A percentile compares a stretch with the other conserved stretches of the same genome.
Evolutionary conservation across 2,797 vertebrate genomes (phyloP).

Genomic region (Enteromius treurensis): DNA sequence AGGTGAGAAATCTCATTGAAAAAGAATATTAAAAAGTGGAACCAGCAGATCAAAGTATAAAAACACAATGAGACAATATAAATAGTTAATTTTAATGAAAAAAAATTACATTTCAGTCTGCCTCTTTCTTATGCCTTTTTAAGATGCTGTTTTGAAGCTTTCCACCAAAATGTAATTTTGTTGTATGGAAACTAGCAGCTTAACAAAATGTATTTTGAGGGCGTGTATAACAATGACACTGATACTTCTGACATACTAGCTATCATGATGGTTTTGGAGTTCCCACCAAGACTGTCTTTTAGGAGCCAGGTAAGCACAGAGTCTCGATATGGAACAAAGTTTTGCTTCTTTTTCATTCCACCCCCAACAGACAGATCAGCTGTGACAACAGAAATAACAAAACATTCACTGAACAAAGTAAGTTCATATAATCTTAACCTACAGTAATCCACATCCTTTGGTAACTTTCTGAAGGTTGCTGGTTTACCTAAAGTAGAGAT

Average conservation of each 20-base stretch:
- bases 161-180: not conserved
- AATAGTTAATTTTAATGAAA: not conserved
- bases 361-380: conserved; percentile 92
- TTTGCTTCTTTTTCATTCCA: conserved; percentile 89
- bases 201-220: not conserved
- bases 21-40: not conserved
- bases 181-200: not conserved
- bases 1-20: not conserved
- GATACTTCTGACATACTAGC: conserved; percentile 84
- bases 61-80: not conserved
- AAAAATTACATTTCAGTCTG: not conserved
- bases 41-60: not conserved
- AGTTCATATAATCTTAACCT: not conserved
- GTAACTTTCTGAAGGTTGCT: not conserved
- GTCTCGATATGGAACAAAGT: conserved; percentile 97
- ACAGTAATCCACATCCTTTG: not conserved
- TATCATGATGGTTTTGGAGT: conserved; percentile 99
- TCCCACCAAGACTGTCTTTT: conserved; percentile 96
- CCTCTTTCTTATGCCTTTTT: not conserved
- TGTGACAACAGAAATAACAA: conserved; percentile 61
- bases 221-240: not conserved
- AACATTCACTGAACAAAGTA: not conserved
- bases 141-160: not conserved
- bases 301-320: conserved; percentile 97
- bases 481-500: conserved; percentile 91